Base-by-base conservation (phyloP, 2,888 invertebrate species). In the Euzophera pinguis region DNA sequence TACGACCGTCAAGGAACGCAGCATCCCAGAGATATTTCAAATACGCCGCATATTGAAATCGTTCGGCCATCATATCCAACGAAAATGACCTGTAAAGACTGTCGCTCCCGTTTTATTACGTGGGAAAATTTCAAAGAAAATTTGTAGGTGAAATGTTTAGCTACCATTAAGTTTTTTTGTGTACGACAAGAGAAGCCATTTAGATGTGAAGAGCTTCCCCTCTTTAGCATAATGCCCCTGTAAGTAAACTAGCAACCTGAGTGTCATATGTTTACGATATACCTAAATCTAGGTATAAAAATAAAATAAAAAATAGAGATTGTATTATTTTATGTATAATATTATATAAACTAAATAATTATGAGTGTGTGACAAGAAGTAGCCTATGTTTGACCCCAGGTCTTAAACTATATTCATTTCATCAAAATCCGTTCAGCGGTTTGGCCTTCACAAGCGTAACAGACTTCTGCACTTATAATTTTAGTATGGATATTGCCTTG, bases 41-140 rank as follows among this genome's bases (percentile, higher is more conserved):
- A 77, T 74, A 83, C 78, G 84, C 82, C 65, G 81, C 81, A 84
- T 87, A 88, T 87, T 88, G 81, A 85, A 85, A 82, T 84, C 76
- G 78, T 73, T 68, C 63, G 75, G 73, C 75, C 77, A 75, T 79
- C 78, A 78, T 81, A 81, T 78, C 73, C 72, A 71, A 75, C 73
- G 73, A 78, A 79, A 83, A 81, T 79, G 79, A 79, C 75, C 78
- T 72, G 70, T 60, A 64, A 74, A 68, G 70, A 59, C 65, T 61
- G 59, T 62, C 63, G 56, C 52, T 57, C 59, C 60, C 59, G 63
- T 54, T 62, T 73, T 78, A 76, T 77, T 76, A 76, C 76, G 78
- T 71, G 65, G 60, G 61, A 67, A 69, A 74, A 75, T 76, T 71
- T 63, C 53, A 12, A 38, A 55, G 64, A 60, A 67, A 67, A 61